Conservation (phyloP, 2,888 invertebrate species). For the Chalcosyrphus nemorum region DNA sequence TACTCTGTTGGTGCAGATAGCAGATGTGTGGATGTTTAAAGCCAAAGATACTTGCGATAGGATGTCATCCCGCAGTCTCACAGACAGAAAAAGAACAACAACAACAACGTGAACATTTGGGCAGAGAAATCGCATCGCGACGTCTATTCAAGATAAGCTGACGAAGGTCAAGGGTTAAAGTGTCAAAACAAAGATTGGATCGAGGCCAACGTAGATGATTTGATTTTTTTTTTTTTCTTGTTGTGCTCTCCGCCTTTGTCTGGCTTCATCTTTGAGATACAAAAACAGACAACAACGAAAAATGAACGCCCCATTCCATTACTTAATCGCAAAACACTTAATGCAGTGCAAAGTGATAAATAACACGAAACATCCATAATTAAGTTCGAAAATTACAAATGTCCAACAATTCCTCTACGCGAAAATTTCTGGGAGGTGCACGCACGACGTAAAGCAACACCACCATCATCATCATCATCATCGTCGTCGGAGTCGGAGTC, state of each 20-base stretch:
- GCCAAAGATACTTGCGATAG: conserved; percentile 66
- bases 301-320: conserved; percentile 37
- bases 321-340: conserved; percentile 64
- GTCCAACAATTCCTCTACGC: conserved; percentile 59
- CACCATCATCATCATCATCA: no score
- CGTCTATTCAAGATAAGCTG: conserved; percentile 59
- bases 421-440: conserved; percentile 66
- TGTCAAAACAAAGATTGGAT: conserved; percentile 59
- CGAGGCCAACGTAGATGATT: conserved; percentile 44
- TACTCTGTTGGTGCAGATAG: conserved; percentile 36
- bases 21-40: conserved; percentile 40
- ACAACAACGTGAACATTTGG: background rate
- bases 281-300: background rate
- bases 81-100: conserved; percentile 2
- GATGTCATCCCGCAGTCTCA: conserved; percentile 38
- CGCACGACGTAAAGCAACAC: conserved; percentile 51
- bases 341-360: conserved; percentile 67
- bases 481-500: background rate
- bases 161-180: conserved; percentile 67
- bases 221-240: conserved; percentile 16
- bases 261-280: background rate
- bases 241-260: background rate
- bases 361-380: conserved; percentile 68
- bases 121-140: conserved; percentile 51
- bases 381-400: conserved; percentile 69